These are phyloP conservation scores for Tapirus terrestris DNA, from an alignment of 2,113 vertebrate genomes.

Conservation along the genomic window DNA sequence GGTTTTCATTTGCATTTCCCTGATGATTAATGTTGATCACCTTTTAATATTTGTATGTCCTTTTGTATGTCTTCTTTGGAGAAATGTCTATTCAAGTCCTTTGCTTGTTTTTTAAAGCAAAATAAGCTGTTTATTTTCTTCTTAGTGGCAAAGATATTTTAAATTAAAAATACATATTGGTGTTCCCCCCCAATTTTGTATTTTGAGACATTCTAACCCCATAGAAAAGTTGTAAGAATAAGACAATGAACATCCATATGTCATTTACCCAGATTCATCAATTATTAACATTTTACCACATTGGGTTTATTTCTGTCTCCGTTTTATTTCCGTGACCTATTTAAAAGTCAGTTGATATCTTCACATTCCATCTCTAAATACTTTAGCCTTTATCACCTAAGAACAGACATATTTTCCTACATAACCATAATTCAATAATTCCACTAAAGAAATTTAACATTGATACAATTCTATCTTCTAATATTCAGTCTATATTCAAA, in stretches of 20 bases:
- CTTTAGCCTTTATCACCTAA: neutral
- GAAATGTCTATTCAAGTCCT: no score
- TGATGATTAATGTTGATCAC: no score
- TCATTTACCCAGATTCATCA: neutral
- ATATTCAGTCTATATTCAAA: neutral
- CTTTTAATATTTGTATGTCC: no score
- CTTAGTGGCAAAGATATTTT: slow-evolving; percentile 24
- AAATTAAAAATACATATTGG: neutral
- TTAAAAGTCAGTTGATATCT: neutral
- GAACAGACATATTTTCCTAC: neutral
- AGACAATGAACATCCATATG: neutral
- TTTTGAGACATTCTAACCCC: slow-evolving; percentile 31
- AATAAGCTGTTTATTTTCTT: slow-evolving; percentile 15
- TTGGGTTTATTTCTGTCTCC: neutral
- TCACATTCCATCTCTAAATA: slow-evolving; percentile 11
- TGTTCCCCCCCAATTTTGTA: neutral
- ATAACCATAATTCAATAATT: neutral
- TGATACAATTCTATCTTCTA: neutral
- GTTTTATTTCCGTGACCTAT: neutral
- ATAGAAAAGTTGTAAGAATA: neutral
- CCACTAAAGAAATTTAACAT: neutral
- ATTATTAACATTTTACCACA: neutral
- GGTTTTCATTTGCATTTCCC: no score
- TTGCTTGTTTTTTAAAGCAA: neutral
- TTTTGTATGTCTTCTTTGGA: no score